Base-by-base conservation (phyloP, 2,888 invertebrate species). In the Xestia ashworthii region DNA sequence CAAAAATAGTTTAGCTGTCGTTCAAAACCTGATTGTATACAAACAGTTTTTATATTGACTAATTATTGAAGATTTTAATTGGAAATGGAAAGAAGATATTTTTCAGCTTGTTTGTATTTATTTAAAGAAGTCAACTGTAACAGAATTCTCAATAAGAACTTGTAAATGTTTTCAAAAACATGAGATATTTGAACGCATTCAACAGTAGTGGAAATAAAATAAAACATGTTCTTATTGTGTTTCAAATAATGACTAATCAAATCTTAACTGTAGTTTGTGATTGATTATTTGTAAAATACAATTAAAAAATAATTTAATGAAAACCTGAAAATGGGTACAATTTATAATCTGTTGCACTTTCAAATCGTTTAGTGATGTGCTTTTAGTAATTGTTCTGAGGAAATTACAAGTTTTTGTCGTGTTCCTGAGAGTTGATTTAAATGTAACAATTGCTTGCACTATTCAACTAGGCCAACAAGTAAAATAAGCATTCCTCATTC, bases 1-100 rank as follows among this genome's bases (percentile, higher is more conserved):
- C 91, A 92, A 93, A 94, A 92, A 93, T 92, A 93, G 89, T 90
- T 78, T 72, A 44, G 73, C 48, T 62, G 50, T 62, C 55, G 84
- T 84, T 84, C 84, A 71, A 71, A 84, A 77, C 58, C 55, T 55
- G 22, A 66, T 5, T 70, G 22, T 0, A 50, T 48, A 50, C 53
- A 53, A n/a, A 16, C n/a, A 14, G 9, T 64, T 16, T 14, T n/a
- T 22, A 44, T 3, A 65, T 65, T n/a, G 41, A 41, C 14, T 9
- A 8, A 22, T 14, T n/a, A 46, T 6, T 46, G n/a, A 11, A 60
- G 0, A 22, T 48, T 25, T 38, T 5, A 6, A 1, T 60, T 1
- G 0, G 32, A 46, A n/a, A 70, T 14, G 3, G 48, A 50, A 60
- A 62, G 22, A 48, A 25, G 1, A 8, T 38, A 48, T 12, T 0